phyloP scores from a whole-genome alignment of 1,140 invertebrate species.

The Trypoxylus dichotomus region DNA sequence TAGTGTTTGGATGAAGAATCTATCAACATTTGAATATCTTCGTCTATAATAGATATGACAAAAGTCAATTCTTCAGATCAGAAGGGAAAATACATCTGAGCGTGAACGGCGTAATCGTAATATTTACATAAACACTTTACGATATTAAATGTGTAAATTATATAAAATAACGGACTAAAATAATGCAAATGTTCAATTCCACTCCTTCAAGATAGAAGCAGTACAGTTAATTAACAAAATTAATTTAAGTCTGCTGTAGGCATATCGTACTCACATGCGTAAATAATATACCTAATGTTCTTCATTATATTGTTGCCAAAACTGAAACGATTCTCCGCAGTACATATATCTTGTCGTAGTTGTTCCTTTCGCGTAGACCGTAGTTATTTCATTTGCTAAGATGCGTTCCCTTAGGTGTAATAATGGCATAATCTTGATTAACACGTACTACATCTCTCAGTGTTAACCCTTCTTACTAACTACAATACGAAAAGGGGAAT shows the following conservation, averaged over 20 bases:
- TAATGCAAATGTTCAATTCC: neutral
- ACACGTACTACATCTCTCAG: conserved; percentile 39
- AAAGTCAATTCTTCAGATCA: no score
- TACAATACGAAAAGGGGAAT: conserved; percentile 12
- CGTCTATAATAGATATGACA: no score
- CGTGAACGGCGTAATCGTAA: no score
- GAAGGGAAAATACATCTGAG: no score
- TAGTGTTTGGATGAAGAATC: no score
- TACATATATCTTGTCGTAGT: conserved; percentile 13
- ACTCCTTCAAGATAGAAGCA: neutral
- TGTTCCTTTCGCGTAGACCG: conserved; percentile 8
- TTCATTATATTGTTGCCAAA: conserved; percentile 26
- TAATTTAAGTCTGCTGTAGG: conserved; percentile 17
- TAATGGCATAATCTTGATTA: conserved; percentile 41
- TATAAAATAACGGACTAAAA: neutral
- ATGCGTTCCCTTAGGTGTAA: conserved; percentile 40
- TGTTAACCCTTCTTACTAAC: conserved; percentile 35
- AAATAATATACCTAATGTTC: conserved; percentile 19
- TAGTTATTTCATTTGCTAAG: conserved; percentile 30
- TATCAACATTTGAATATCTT: no score
- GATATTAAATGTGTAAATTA: no score
- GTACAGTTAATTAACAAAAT: conserved; percentile 11
- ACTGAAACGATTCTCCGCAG: conserved; percentile 25
- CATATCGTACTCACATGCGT: conserved; percentile 22
- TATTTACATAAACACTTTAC: no score